A percentile compares a stretch with the other conserved stretches of the same genome.
Conservation (phyloP, 30 jellyfish, hydroid and myxozoan genomes). For the Nemopilema nomurai region DNA sequence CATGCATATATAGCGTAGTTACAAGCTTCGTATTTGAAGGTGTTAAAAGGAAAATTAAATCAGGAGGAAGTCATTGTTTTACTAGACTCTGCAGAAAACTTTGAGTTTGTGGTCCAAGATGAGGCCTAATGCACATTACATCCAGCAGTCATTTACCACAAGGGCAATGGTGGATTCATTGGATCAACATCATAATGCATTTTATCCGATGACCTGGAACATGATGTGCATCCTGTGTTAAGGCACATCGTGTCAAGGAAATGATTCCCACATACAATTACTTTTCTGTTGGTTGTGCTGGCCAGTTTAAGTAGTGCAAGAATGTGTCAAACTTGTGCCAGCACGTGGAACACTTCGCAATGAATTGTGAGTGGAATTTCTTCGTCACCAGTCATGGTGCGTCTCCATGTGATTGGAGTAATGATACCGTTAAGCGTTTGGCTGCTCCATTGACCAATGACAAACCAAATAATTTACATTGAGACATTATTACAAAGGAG, state of each 20-base stretch:
- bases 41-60: no score
- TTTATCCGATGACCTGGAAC: constrained; percentile 47
- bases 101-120: no score
- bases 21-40: no score
- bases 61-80: no score
- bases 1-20: no score
- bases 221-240: background rate
- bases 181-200: constrained; percentile 23
- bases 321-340: constrained; percentile 55
- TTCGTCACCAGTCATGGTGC: constrained; percentile 75
- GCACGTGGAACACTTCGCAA: constrained; percentile 42
- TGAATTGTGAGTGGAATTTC: constrained; percentile 71
- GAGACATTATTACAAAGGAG: constrained; percentile 8
- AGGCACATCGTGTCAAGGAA: background rate
- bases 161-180: background rate
- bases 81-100: no score
- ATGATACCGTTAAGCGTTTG: constrained; percentile 80
- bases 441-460: constrained; percentile 37
- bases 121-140: constrained; percentile 52
- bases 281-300: constrained; percentile 79
- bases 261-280: constrained; percentile 10
- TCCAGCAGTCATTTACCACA: constrained; percentile 15
- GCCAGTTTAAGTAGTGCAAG: constrained; percentile 75
- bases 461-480: constrained; percentile 25
- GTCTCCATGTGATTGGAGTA: constrained; percentile 81